phyloP scores from a whole-genome alignment of 2,888 invertebrate species.

The Lamellibrachia columna region DNA sequence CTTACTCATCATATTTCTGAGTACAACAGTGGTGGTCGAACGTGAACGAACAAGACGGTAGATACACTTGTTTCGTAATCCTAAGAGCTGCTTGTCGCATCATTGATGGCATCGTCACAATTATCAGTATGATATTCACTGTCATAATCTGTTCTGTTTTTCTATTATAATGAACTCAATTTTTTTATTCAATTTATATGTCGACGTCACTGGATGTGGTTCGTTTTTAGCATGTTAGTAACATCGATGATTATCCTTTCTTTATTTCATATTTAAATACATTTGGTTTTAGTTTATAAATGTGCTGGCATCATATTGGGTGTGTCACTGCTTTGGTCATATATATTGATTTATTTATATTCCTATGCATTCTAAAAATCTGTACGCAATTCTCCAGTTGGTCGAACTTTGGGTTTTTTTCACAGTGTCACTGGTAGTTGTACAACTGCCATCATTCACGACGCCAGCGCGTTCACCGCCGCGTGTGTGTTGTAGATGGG shows the following conservation, averaged over 20 bases:
- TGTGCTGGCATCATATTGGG: too few species aligned
- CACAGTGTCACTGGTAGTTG: not conserved
- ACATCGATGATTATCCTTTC: too few species aligned
- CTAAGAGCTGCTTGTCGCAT: not conserved
- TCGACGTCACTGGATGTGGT: not conserved
- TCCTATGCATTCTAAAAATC: not conserved
- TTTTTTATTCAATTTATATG: not conserved
- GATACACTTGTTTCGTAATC: too few species aligned
- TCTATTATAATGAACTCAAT: not conserved
- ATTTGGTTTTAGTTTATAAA: too few species aligned
- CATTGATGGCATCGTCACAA: not conserved
- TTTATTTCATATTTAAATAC: too few species aligned
- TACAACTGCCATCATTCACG: not conserved
- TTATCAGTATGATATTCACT: not conserved
- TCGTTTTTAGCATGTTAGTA: too few species aligned
- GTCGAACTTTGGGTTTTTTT: too few species aligned
- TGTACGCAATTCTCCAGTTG: too few species aligned
- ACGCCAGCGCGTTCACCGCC: conserved; percentile 55
- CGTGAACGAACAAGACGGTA: too few species aligned
- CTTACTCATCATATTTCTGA: too few species aligned
- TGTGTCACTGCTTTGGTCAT: too few species aligned
- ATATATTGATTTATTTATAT: conserved; percentile 22
- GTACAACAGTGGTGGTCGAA: too few species aligned
- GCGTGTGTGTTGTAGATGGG: conserved; percentile 51
- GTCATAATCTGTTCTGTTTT: not conserved